Percentiles rank a stretch among this genome's conserved stretches.
Conservation (phyloP, 2,888 invertebrate species). For the Cybosia mesomella region DNA sequence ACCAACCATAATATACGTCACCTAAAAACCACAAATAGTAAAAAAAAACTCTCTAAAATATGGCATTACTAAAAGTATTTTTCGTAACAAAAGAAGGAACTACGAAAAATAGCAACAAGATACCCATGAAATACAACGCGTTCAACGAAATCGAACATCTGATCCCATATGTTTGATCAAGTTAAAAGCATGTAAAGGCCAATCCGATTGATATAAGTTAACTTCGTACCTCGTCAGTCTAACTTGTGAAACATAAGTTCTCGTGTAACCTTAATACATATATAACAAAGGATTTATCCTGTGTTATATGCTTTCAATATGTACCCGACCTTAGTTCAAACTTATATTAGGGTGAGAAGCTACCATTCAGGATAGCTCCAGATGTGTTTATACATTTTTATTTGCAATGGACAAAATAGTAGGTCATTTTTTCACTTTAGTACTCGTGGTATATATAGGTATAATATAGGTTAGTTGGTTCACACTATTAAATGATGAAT, state of each 20-base stretch:
- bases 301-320: neutral
- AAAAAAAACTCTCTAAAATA: neutral
- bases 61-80: neutral
- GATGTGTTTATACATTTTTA: neutral
- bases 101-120: conserved; percentile 14
- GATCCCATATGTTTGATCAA: conserved; percentile 60
- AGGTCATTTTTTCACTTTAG: neutral
- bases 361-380: neutral
- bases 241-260: conserved; percentile 16
- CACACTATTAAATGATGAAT: too few species aligned
- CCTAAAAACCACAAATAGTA: too few species aligned
- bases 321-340: neutral
- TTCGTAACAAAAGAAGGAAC: neutral
- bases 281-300: neutral
- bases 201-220: conserved; percentile 45
- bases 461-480: too few species aligned
- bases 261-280: conserved; percentile 1
- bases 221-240: conserved; percentile 38
- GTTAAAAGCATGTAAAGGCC: conserved; percentile 56
- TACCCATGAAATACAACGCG: conserved; percentile 33
- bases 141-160: conserved; percentile 44
- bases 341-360: neutral
- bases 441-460: too few species aligned
- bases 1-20: too few species aligned
- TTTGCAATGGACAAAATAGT: neutral